Evolutionary conservation across 2,888 invertebrate genomes (phyloP).

Genomic region (Epirrita christyi): DNA sequence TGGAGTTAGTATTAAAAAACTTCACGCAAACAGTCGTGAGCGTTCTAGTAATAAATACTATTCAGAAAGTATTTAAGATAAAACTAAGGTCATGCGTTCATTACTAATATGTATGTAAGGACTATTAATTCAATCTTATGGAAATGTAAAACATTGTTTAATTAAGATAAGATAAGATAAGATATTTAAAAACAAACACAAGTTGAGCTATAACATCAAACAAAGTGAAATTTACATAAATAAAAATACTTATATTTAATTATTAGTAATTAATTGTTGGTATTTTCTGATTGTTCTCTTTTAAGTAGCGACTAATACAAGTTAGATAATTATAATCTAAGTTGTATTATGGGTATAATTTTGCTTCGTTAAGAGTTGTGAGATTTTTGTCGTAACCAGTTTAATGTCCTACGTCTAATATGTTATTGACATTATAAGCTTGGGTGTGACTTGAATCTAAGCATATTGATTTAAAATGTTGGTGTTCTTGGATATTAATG

Average conservation of each 20-base stretch:
- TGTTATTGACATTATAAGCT: constrained; percentile 9
- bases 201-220: too few relatives aligned
- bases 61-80: constrained; percentile 30
- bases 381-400: constrained; percentile 10
- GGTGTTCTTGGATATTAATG: too few relatives aligned
- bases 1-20: too few relatives aligned
- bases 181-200: too few relatives aligned
- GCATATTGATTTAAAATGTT: neutral
- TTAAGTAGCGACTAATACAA: constrained; percentile 19
- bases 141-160: constrained; percentile 10
- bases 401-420: constrained; percentile 1
- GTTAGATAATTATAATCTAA: neutral
- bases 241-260: too few relatives aligned
- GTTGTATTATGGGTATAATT: neutral
- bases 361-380: neutral
- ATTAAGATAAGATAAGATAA: too few relatives aligned
- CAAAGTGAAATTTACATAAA: too few relatives aligned
- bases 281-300: constrained; percentile 12
- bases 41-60: too few relatives aligned
- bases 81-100: constrained; percentile 24
- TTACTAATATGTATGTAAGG: neutral
- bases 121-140: constrained; percentile 4
- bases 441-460: neutral
- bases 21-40: too few relatives aligned
- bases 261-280: too few relatives aligned